These are phyloP conservation scores for Gymnorhina tibicen DNA, from an alignment of 2,113 vertebrate species.

Conservation along the genomic window DNA sequence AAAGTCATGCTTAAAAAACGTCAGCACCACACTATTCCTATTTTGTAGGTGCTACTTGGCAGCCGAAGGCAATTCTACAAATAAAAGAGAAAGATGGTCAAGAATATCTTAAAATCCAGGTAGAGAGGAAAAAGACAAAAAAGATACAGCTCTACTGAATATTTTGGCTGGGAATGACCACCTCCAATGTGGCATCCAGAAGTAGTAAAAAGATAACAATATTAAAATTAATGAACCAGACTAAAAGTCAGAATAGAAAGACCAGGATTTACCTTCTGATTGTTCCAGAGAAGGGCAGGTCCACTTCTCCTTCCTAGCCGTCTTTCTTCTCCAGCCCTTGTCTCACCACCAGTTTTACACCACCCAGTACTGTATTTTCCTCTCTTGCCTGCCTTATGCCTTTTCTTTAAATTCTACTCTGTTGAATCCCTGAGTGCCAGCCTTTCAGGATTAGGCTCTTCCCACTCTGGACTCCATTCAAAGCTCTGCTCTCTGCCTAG, in stretches of 20 bases:
- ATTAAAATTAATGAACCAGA: background rate
- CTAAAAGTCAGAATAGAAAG: background rate
- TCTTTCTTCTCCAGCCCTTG: background rate
- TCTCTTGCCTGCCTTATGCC: background rate
- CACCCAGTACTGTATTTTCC: background rate
- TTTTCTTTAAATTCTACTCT: background rate
- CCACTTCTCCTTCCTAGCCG: background rate
- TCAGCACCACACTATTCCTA: background rate
- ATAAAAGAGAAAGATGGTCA: background rate
- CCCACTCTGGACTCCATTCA: background rate
- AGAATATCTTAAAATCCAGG: background rate
- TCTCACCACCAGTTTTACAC: background rate
- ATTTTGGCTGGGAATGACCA: background rate
- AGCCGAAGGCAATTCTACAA: background rate
- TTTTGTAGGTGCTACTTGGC: background rate
- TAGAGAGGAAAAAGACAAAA: background rate
- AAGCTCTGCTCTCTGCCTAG: background rate
- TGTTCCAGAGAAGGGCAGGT: background rate
- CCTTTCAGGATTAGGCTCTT: background rate
- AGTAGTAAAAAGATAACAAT: background rate
- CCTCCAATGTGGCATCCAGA: background rate
- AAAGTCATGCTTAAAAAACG: background rate
- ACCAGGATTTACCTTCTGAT: background rate
- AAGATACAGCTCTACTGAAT: background rate
- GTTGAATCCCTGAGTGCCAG: rapidly evolving